Evolutionary conservation across 2,797 vertebrate genomes (phyloP), one percentile per base, ranked within the genome.

Genomic region (Thunnus albacares): DNA sequence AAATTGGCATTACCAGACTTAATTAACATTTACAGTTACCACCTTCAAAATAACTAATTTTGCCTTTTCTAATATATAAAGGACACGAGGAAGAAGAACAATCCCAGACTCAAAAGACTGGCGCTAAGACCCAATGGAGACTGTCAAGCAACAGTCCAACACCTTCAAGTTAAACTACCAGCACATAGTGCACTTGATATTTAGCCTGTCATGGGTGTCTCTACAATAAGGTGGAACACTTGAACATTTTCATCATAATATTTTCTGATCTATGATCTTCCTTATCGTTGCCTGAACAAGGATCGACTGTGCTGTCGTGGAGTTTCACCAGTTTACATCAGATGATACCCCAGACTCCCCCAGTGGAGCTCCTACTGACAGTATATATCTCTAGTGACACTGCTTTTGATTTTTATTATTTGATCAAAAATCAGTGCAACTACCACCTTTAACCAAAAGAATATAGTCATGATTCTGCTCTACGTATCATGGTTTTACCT

Each of bases 301-400:
- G 62, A 75, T 79, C 11, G 53, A 59, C 28, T 49, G 64, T 24
- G 43, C 41, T 64, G 28, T 56, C 51, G n/a, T 71, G 17, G 53
- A 52, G 45, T 58, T 81, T 76, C 55, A 52, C 43, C 38, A 22
- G 13, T 47, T 80, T 78, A 76, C 28, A 80, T 22, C 52, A 30
- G 13, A 55, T 5, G 5, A 52, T n/a, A 15, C n/a, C n/a, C 1
- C 18, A 18, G 38, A 53, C 49, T 41, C 33, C 14, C 43, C 3
- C 43, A 45, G 43, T 45, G 4, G 38, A 45, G 45, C 45, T 7
- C 47, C 47, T 20, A 18, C 47, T 6, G 18, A 49, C 47, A 8
- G 47, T 20, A 49, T 2, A n/a, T 51, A 51, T n/a, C 17, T 51
- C 18, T 20, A 51, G 18, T 8, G 47, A 20, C 18, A 20, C 18